Percentiles rank a stretch among this genome's conserved stretches.
These are phyloP conservation scores for Sarcophaga variegata DNA, from an alignment of 2,888 invertebrate genomes.

Conservation along the genomic window DNA sequence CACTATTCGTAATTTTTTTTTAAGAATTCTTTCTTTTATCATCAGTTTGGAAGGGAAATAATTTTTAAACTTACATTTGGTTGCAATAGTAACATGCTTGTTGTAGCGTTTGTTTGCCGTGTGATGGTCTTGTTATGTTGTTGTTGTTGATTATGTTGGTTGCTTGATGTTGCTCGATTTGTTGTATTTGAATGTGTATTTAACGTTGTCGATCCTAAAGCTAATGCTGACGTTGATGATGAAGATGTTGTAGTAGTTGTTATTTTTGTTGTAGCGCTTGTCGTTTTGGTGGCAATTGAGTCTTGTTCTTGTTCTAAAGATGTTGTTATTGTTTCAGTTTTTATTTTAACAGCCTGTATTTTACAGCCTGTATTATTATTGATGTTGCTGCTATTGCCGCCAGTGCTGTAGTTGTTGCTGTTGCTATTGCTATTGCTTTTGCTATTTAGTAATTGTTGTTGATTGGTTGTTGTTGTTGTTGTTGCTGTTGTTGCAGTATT, in stretches of 20 bases:
- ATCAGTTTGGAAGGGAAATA: background rate
- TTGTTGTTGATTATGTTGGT: constrained; percentile 61
- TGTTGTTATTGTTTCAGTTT: constrained; percentile 21
- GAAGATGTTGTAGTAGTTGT: constrained; percentile 59
- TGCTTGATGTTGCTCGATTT: constrained; percentile 58
- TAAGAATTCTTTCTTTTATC: no score
- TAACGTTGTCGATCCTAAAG: constrained; percentile 57
- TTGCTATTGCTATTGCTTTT: constrained; percentile 34
- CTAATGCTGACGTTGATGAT: constrained; percentile 54
- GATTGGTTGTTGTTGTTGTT: background rate
- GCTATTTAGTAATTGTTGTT: constrained; percentile 8
- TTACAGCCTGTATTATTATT: constrained; percentile 53
- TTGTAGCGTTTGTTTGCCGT: constrained; percentile 77
- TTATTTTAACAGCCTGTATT: constrained; percentile 33
- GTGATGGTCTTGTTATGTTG: constrained; percentile 71
- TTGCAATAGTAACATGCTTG: constrained; percentile 97
- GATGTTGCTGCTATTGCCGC: constrained; percentile 16
- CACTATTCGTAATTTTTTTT: no score
- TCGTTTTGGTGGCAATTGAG: constrained; percentile 66
- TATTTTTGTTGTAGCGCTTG: constrained; percentile 53
- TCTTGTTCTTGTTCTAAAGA: constrained; percentile 51
- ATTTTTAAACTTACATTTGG: constrained; percentile 87
- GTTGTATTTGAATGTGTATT: constrained; percentile 47
- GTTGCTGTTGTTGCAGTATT: constrained; percentile 48
- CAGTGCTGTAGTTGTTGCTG: background rate